Evolutionary conservation across 2,113 vertebrate genomes (phyloP).

Genomic region (Ahaetulla prasina): DNA sequence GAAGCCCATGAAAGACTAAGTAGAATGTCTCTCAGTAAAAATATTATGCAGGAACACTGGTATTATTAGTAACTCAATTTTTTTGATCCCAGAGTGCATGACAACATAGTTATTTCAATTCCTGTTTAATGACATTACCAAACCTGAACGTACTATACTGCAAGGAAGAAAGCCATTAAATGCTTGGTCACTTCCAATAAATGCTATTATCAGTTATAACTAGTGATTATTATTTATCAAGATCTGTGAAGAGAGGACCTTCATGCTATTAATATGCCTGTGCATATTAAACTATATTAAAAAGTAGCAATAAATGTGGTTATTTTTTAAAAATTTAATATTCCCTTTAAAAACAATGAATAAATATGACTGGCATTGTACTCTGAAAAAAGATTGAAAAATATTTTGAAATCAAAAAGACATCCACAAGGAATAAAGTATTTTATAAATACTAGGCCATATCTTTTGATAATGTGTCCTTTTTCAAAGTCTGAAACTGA

Average conservation of each 20-base stretch:
- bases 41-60: constrained; percentile 43
- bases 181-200: constrained; percentile 62
- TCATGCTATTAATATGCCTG: constrained; percentile 39
- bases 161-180: constrained; percentile 58
- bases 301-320: constrained; percentile 33
- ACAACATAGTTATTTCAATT: constrained; percentile 57
- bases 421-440: neutral
- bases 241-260: constrained; percentile 27
- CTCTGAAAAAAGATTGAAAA: constrained; percentile 7
- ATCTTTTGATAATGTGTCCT: neutral
- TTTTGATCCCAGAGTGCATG: constrained; percentile 40
- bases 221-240: constrained; percentile 57
- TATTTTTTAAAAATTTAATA: constrained; percentile 52
- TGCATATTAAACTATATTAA: constrained; percentile 35
- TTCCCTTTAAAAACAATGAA: constrained; percentile 30
- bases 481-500: neutral
- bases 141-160: constrained; percentile 51
- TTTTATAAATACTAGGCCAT: constrained; percentile 6
- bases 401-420: constrained; percentile 34
- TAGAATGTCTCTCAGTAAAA: constrained; percentile 36
- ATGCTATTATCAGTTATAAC: constrained; percentile 55
- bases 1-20: constrained; percentile 26
- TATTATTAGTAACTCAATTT: constrained; percentile 53
- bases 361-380: neutral
- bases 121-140: constrained; percentile 65